A percentile compares a stretch with the other conserved stretches of the same genome.
Evolutionary conservation across 2,113 vertebrate genomes (phyloP).

Genomic region (Poicephalus gulielmi): DNA sequence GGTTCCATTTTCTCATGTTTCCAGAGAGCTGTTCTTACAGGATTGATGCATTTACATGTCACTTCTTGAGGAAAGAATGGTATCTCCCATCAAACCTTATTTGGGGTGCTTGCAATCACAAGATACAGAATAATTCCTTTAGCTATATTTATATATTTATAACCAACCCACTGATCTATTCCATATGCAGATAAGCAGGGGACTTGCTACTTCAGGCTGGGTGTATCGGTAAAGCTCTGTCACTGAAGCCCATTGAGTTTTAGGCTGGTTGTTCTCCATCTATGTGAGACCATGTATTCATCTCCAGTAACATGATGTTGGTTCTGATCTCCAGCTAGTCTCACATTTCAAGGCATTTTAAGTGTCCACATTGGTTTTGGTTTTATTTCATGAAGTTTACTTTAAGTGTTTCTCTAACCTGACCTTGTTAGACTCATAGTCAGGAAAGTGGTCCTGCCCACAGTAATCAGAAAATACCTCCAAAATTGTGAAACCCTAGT

Average conservation of each 20-base stretch:
- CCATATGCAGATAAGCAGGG: background rate
- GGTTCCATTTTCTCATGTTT: background rate
- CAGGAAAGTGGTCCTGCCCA: background rate
- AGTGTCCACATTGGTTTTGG: background rate
- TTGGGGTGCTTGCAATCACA: background rate
- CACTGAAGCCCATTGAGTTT: background rate
- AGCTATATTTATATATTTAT: background rate
- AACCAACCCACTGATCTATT: background rate
- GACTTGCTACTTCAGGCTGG: background rate
- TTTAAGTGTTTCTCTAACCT: background rate
- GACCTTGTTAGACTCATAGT: background rate
- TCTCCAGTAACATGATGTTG: background rate
- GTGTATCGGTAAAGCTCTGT: background rate
- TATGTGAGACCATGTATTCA: background rate
- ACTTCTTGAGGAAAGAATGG: background rate
- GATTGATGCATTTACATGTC: background rate
- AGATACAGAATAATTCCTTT: background rate
- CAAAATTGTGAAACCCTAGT: background rate
- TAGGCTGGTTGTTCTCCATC: background rate
- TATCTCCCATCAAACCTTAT: background rate
- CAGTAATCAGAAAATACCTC: background rate
- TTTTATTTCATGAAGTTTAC: background rate
- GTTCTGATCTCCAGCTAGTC: background rate
- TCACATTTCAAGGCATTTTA: background rate
- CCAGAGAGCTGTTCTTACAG: background rate